Conservation (phyloP, 2,113 vertebrate genomes). For the Periophthalmodon schlosseri region DNA sequence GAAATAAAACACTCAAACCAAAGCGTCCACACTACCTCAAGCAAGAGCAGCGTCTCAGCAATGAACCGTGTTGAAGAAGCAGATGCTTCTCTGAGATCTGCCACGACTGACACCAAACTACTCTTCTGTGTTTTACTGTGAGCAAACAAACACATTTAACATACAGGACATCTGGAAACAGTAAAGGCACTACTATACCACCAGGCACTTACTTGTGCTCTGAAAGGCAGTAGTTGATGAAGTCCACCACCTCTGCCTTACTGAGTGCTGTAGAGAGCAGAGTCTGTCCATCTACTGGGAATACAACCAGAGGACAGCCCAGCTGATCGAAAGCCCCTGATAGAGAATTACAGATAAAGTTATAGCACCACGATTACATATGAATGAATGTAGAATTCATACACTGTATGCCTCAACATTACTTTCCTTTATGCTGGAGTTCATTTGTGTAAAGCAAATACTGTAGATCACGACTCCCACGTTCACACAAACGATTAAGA, state of each 20-base stretch:
- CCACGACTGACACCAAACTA: constrained; percentile 68
- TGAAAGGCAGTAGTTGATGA: constrained; percentile 74
- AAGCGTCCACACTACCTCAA: constrained; percentile 63
- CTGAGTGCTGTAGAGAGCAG: constrained; percentile 58
- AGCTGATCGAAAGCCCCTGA: constrained; percentile 77
- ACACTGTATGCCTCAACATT: not conserved
- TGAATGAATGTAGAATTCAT: not conserved
- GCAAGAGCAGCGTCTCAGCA: constrained; percentile 62
- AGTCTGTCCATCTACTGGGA: constrained; percentile 65
- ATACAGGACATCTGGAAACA: not conserved
- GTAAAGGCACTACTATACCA: too few relatives aligned
- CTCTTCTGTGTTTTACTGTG: constrained; percentile 63
- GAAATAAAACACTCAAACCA: not conserved
- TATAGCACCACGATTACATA: not conserved
- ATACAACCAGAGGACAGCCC: constrained; percentile 73
- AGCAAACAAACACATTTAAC: not conserved
- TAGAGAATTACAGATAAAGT: not conserved
- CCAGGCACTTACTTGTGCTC: constrained; percentile 58
- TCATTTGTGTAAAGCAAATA: not conserved
- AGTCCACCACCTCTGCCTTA: constrained; percentile 71
- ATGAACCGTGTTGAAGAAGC: constrained; percentile 47
- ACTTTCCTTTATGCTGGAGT: not conserved
- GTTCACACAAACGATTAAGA: not conserved
- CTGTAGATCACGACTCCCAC: not conserved
- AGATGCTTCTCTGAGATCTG: constrained; percentile 64